phyloP scores from a whole-genome alignment of 2,113 vertebrate genomes.

The Vidua macroura region DNA sequence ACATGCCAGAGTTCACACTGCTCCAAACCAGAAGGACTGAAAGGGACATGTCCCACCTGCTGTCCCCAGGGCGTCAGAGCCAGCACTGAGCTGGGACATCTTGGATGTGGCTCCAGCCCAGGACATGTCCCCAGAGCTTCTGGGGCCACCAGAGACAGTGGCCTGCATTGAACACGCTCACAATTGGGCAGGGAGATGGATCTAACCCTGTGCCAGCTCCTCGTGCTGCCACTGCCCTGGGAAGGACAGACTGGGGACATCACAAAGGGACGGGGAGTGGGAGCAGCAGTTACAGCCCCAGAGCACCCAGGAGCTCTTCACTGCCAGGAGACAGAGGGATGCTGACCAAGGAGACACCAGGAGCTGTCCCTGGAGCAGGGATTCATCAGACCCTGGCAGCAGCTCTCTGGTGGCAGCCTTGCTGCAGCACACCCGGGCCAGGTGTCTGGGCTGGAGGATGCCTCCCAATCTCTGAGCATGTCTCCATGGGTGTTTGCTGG shows the following conservation, averaged over 20 bases:
- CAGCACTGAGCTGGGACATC: neutral
- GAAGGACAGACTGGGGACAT: neutral
- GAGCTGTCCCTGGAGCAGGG: neutral
- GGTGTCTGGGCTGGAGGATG: slow-evolving; percentile 59
- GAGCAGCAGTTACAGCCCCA: neutral
- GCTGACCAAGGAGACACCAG: neutral
- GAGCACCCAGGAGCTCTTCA: neutral
- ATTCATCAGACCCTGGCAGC: neutral
- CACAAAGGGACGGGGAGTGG: neutral
- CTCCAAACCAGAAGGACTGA: neutral
- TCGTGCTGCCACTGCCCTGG: accelerated
- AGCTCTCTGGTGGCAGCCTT: neutral
- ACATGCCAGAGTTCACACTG: neutral
- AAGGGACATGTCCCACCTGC: neutral
- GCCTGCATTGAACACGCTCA: accelerated
- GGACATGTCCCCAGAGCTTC: neutral
- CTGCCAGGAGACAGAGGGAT: neutral
- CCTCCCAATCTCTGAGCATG: slow-evolving; percentile 47
- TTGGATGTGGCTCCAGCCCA: neutral
- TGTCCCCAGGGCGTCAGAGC: accelerated
- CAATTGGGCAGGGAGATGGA: accelerated
- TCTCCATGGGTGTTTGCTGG: slow-evolving; percentile 68
- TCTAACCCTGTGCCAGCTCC: neutral
- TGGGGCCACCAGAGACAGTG: neutral
- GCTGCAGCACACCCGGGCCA: neutral